Evolutionary conservation across 2,113 vertebrate species (phyloP), one percentile per base, ranked within the genome.

Genomic region (Stigmatopora argus): DNA sequence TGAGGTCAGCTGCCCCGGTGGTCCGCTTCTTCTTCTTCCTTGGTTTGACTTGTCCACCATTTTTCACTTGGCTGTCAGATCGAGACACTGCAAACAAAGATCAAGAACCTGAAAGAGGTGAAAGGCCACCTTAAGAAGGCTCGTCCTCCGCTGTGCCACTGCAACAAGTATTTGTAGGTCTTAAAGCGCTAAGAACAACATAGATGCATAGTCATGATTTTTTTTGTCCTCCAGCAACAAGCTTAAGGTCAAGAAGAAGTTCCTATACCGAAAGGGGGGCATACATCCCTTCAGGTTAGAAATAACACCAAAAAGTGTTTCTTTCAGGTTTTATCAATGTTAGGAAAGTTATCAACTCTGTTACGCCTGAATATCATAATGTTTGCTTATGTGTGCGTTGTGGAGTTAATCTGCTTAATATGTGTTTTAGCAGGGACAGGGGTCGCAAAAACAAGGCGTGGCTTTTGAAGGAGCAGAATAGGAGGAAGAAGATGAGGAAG

Each of bases 81-180:
- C 23, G 95, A 99, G 91, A 98, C 94, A 0, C 88, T 99, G 74
- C 96, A 99, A 86, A 96, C 93, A 62, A 98, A 97, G 90, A 97
- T 99, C 57, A 98, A 98, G 87, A 96, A 98, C 86, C 89, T 99
- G 66, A 89, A 94, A 64, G 96, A 97, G 78, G 95, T 98, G 61
- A 93, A 95, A 88, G 95, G 94, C 63, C 96, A 97, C 79, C 87
- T 99, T 72, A 97, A 96, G 84, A 93, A 93, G 79, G 93, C 92
- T 73, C 89, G 94, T 14, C 96, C 95, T 41, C 93, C 94, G 57
- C 92, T 96, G 72, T 99, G 96, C 75, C 93, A 96, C 47, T 99
- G 96, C 80, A 94, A 90, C 67, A 94, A 90, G 74, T 88, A 93
- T 77, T 92, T 93, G 96, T 91, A 51, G 85, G 89, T 67, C 17